These are phyloP conservation scores for Streblospio benedicti DNA, from an alignment of 1,140 invertebrate genomes.

Conservation along the genomic window DNA sequence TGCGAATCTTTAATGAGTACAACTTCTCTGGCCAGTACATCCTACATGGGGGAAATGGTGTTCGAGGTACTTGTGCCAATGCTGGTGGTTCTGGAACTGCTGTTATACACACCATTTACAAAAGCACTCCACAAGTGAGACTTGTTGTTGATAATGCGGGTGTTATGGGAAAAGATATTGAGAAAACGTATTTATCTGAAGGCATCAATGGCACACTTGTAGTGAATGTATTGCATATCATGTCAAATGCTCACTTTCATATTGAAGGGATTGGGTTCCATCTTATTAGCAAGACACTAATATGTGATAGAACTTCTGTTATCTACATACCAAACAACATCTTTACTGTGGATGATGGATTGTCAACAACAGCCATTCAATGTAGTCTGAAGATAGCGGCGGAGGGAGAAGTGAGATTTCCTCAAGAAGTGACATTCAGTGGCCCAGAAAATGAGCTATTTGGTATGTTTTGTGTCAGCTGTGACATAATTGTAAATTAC, in stretches of 20 bases:
- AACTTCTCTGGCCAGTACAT: slow-evolving; percentile 25
- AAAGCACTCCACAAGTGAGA: slow-evolving; percentile 13
- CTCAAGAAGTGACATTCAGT: slow-evolving; percentile 26
- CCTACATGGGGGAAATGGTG: slow-evolving; percentile 22
- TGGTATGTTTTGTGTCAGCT: no score
- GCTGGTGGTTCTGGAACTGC: slow-evolving; percentile 31
- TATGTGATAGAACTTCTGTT: not conserved
- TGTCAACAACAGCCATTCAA: slow-evolving; percentile 22
- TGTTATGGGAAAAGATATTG: slow-evolving; percentile 10
- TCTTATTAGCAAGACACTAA: not conserved
- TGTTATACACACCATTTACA: slow-evolving; percentile 16
- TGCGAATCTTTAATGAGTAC: slow-evolving; percentile 20
- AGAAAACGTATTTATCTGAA: slow-evolving; percentile 7
- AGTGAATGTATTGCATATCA: slow-evolving; percentile 3
- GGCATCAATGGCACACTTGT: not conserved
- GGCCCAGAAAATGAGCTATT: slow-evolving; percentile 28
- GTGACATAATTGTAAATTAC: no score
- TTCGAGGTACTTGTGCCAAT: slow-evolving; percentile 7
- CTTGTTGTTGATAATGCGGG: slow-evolving; percentile 24
- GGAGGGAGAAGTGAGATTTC: slow-evolving; percentile 27
- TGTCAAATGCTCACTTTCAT: not conserved
- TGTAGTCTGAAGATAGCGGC: slow-evolving; percentile 30
- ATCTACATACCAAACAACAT: slow-evolving; percentile 19
- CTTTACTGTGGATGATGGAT: slow-evolving; percentile 28
- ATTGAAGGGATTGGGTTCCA: not conserved